phyloP scores from a whole-genome alignment of 2,113 vertebrate species.

The Leptobrachium ailaonicum region DNA sequence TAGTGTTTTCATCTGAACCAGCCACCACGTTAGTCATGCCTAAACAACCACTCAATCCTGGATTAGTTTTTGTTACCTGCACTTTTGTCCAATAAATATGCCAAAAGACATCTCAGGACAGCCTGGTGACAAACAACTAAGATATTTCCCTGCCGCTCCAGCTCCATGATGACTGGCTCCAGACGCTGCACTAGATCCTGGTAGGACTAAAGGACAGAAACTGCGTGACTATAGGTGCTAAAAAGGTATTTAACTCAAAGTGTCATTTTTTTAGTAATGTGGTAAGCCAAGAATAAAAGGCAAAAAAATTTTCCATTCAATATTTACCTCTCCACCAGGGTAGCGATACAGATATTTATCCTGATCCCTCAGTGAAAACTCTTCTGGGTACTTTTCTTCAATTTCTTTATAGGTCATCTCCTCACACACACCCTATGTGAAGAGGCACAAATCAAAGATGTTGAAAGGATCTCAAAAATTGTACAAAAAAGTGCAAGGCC shows the following conservation, averaged over 20 bases:
- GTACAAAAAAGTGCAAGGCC: too few relatives aligned
- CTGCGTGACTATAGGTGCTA: too few relatives aligned
- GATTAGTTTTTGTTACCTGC: slow-evolving; percentile 73
- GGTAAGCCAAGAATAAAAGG: neutral
- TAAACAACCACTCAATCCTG: too few relatives aligned
- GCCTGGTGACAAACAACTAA: slow-evolving; percentile 94
- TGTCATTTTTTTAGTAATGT: neutral
- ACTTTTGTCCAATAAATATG: slow-evolving; percentile 94
- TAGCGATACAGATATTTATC: slow-evolving; percentile 98
- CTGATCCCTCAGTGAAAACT: slow-evolving; percentile 92
- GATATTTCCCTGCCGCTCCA: slow-evolving; percentile 92
- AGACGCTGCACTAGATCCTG: slow-evolving; percentile 94
- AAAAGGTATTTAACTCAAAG: too few relatives aligned
- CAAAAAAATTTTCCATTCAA: too few relatives aligned
- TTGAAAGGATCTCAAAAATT: too few relatives aligned
- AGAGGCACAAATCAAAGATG: neutral
- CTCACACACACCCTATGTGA: slow-evolving; percentile 88
- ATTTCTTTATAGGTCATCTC: slow-evolving; percentile 96
- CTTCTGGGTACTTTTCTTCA: slow-evolving; percentile 84
- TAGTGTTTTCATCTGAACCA: too few relatives aligned
- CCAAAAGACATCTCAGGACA: slow-evolving; percentile 93
- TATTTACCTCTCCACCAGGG: slow-evolving; percentile 89
- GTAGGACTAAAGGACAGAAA: slow-evolving; percentile 78
- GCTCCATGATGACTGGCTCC: slow-evolving; percentile 95
- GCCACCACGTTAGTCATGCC: too few relatives aligned